Evolutionary conservation across 2,888 invertebrate genomes (phyloP).

Genomic region (Eutolmus rufibarbis): DNA sequence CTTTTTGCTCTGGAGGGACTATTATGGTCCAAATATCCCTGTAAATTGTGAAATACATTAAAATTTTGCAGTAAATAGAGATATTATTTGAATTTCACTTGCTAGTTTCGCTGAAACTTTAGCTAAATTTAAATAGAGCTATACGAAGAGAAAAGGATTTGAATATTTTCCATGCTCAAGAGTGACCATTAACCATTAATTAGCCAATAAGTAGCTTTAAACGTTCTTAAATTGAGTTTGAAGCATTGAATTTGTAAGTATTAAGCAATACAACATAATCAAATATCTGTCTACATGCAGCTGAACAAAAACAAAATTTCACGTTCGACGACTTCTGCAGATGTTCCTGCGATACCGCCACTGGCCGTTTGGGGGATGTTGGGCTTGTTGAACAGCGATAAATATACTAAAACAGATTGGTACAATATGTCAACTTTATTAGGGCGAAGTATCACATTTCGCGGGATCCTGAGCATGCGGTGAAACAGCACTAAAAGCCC

Average conservation of each 20-base stretch:
- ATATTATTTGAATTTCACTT: background rate
- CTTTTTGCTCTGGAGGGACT: constrained; percentile 61
- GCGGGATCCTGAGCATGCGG: background rate
- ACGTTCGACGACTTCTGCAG: background rate
- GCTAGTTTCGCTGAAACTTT: background rate
- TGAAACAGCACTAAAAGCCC: background rate
- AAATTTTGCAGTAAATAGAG: background rate
- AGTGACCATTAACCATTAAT: background rate
- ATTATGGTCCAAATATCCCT: constrained; percentile 75
- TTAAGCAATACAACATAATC: too few relatives aligned
- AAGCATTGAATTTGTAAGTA: background rate
- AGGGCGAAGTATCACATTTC: constrained; percentile 17
- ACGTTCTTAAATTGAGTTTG: background rate
- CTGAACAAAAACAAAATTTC: background rate
- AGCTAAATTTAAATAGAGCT: background rate
- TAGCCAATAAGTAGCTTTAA: too few relatives aligned
- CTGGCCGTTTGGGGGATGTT: background rate
- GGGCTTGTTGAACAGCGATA: constrained; percentile 31
- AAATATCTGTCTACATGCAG: background rate
- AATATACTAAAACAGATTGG: constrained; percentile 34
- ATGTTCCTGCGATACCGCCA: background rate
- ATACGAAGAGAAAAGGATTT: background rate
- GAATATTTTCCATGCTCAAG: background rate
- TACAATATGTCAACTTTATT: constrained; percentile 39
- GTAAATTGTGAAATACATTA: constrained; percentile 47